Evolutionary conservation across 2,888 invertebrate genomes (phyloP).

Genomic region (Cecidostiba fungosa): DNA sequence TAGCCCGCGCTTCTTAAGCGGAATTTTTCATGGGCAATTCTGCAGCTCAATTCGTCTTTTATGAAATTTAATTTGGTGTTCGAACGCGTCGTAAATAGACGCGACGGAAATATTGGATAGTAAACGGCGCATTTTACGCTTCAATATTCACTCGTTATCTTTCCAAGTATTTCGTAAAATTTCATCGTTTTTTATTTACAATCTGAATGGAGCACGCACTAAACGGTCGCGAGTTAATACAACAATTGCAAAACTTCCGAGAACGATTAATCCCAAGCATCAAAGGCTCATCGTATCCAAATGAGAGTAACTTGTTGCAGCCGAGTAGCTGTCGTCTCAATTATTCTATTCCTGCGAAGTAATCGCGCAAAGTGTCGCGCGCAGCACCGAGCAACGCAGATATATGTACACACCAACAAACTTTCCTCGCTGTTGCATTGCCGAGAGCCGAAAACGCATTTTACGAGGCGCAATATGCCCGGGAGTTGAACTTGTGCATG

Average conservation of each 20-base stretch:
- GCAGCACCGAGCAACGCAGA: neutral
- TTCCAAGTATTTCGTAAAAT: too few species aligned
- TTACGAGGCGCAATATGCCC: conserved; percentile 31
- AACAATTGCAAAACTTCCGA: neutral
- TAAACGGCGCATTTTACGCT: neutral
- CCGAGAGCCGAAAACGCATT: conserved; percentile 13
- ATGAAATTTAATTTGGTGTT: neutral
- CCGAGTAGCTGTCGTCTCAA: neutral
- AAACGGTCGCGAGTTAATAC: too few species aligned
- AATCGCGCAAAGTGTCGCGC: neutral
- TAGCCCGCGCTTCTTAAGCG: neutral
- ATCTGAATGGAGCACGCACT: too few species aligned
- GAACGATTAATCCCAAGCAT: neutral
- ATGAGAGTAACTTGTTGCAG: neutral
- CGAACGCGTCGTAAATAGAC: neutral
- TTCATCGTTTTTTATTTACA: too few species aligned
- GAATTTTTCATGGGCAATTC: neutral
- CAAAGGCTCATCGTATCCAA: too few species aligned
- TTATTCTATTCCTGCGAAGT: neutral
- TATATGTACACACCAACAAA: neutral
- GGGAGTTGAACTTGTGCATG: neutral
- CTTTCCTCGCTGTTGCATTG: too few species aligned
- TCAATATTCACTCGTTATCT: too few species aligned
- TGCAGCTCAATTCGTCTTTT: neutral
- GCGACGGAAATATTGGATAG: neutral